Base-by-base conservation (phyloP, 23 tunicate species). In the Clavelina lepadiformis region DNA sequence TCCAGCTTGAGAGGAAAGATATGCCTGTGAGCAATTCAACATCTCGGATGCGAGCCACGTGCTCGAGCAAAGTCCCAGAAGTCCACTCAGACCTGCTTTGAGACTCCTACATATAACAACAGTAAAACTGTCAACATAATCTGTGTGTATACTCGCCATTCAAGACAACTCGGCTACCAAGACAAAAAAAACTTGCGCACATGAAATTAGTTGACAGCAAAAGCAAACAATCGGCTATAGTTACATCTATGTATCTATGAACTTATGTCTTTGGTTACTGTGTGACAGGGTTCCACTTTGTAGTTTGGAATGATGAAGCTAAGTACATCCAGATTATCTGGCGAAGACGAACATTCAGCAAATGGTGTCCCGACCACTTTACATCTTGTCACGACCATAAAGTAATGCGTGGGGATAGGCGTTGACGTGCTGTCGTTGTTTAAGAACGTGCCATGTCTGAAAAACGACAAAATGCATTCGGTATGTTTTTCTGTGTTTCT, bases 341-440 rank as follows among this genome's bases (percentile, higher is more conserved):
- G 74, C 35, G 65, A 60, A 5, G 22, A 28, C 20, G 63, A 22
- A 47, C 94, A 85, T 1, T 69, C 60, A 13, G 1, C 3, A 44
- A 85, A 38, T 1, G 31, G 24, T 0, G 38, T 35, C 11, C 72
- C 81, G 1, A 33, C 63, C 25, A 18, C 72, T 1, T 20, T 27
- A 52, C 94, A 85, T 38, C 84, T 63, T 28, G 78, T 69, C 44
- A 64, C 76, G 19, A 85, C 62, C 20, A 62, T 27, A 28, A 85
- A 85, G 36, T 47, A 71, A 58, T 85, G 94, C 30, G 94, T 69
- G 23, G 94, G 94, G 5, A 85, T 76, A 27, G 92, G 92, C 31
- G 76, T 68, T 25, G 65, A 26, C 3, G 61, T 32, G 3, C 68
- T 28, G 57, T 65, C 68, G 28, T 56, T 38, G 30, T 52, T 68